Evolutionary conservation across 2,888 invertebrate species (phyloP), one percentile per base, ranked within the genome.

Genomic region (Drosophila borborema): DNA sequence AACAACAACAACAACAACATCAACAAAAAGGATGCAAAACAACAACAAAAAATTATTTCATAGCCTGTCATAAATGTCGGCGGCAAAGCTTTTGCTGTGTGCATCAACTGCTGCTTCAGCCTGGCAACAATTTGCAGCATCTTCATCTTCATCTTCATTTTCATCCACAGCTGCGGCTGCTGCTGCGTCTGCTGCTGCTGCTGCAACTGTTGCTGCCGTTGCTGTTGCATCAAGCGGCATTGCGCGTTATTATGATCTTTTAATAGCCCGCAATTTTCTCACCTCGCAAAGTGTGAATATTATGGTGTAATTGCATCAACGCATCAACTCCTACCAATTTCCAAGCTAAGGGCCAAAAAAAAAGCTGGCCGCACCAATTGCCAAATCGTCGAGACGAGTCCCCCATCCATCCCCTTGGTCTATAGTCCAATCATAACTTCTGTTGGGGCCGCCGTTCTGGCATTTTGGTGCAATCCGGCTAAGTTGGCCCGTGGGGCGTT

Each of bases 261-360:
- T 93, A 93, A 93, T 93, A 92, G 93, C 92, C 92, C 81, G 92
- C 92, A 93, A 93, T 93, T 93, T 93, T 93, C 93, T 93, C 93
- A 93, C 93, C 93, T 93, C 92, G 91, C 92, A 92, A 93, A 93
- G 93, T 93, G 93, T 93, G 93, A 93, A 93, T 93, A 93, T 93
- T 93, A 93, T 92, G 92, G 93, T 92, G 92, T 92, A 92, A 92
- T 92, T 92, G 92, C 92, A 92, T 92, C 92, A 92, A 92, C 92
- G 92, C 91, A 92, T 91, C 93, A 92, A 92, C 92, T 91, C 91
- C 91, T 92, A 92, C 91, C 92, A 92, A 92, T 91, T 92, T 91
- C 81, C 49, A 64, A 81, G 87, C 88, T 81, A 82, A 81, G 80
- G 91, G 87, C 84, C 90, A 77, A 88, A 78, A 81, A 78, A 81